Evolutionary conservation across 2,797 vertebrate species (phyloP).

Genomic region (Antennarius maculatus): DNA sequence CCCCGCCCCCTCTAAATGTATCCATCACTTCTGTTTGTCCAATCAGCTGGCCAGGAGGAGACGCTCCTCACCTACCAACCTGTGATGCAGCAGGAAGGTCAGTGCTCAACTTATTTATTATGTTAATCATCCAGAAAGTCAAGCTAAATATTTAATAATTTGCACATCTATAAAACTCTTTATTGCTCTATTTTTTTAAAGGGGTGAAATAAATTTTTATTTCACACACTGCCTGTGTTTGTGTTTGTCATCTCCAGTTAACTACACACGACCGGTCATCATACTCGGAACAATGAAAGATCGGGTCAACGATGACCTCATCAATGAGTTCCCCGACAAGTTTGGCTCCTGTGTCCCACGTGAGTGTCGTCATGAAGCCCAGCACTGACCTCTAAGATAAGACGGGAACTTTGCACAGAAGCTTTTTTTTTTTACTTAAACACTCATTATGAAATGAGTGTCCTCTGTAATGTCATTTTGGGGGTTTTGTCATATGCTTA

Average conservation of each 20-base stretch:
- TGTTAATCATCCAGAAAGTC: not conserved
- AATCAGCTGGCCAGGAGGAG: slow-evolving; percentile 90
- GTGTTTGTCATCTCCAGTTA: slow-evolving; percentile 79
- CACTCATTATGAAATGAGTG: not conserved
- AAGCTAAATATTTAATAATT: too few species aligned
- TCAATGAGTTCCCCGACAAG: slow-evolving; percentile 97
- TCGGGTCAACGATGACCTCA: slow-evolving; percentile 96
- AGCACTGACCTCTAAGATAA: not conserved
- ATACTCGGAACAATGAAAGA: slow-evolving; percentile 98
- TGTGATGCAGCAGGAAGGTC: slow-evolving; percentile 95
- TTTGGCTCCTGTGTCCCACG: slow-evolving; percentile 98
- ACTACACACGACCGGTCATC: slow-evolving; percentile 94
- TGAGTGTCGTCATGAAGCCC: slow-evolving; percentile 77
- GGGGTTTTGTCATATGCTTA: too few species aligned
- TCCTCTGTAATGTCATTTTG: not conserved
- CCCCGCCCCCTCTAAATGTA: slow-evolving; percentile 25
- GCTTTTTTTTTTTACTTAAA: not conserved
- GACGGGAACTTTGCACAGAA: not conserved
- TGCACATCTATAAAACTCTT: too few species aligned
- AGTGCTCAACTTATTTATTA: slow-evolving; percentile 42
- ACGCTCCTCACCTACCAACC: slow-evolving; percentile 91
- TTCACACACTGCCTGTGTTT: not conserved
- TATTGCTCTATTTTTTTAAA: too few species aligned
- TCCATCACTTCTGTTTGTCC: slow-evolving; percentile 49
- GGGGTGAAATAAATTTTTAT: not conserved